These are phyloP conservation scores for Takifugu flavidus DNA, from an alignment of 2,113 vertebrate species.

Conservation along the genomic window DNA sequence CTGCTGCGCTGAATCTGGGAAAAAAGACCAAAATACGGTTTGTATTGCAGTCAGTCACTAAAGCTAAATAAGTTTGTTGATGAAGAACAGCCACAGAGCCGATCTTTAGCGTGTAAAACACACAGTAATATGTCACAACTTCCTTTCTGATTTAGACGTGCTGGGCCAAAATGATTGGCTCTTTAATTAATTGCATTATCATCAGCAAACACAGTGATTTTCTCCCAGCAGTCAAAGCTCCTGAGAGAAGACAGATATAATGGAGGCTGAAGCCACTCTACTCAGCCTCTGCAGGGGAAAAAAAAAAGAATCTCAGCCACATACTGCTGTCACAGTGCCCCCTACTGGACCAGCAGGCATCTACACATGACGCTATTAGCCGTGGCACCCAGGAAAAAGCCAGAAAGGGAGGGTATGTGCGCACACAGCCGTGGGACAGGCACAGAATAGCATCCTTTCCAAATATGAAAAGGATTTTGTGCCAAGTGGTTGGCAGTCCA, in stretches of 20 bases:
- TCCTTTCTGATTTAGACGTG: constrained; percentile 58
- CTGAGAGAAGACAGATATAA: constrained; percentile 68
- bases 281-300: constrained; percentile 51
- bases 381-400: constrained; percentile 45
- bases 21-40: constrained; percentile 41
- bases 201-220: constrained; percentile 73
- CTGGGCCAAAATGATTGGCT: constrained; percentile 70
- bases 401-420: constrained; percentile 41
- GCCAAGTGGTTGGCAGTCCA: constrained; percentile 59
- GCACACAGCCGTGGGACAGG: constrained; percentile 51
- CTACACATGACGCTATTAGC: constrained; percentile 26
- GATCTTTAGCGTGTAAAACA: constrained; percentile 35
- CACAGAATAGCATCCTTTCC: constrained; percentile 51
- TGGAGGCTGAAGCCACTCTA: constrained; percentile 44
- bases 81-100: constrained; percentile 40
- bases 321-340: constrained; percentile 72
- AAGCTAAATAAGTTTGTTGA: constrained; percentile 38
- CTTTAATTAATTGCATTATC: constrained; percentile 76
- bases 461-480: constrained; percentile 58
- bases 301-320: not conserved
- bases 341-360: constrained; percentile 36
- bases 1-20: constrained; percentile 33
- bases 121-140: constrained; percentile 53
- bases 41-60: constrained; percentile 38
- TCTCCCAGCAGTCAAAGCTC: constrained; percentile 61